Percentiles rank a stretch among this genome's conserved stretches.
These are phyloP conservation scores for Halichoerus grypus DNA, from an alignment of 2,113 vertebrate species.

Conservation along the genomic window DNA sequence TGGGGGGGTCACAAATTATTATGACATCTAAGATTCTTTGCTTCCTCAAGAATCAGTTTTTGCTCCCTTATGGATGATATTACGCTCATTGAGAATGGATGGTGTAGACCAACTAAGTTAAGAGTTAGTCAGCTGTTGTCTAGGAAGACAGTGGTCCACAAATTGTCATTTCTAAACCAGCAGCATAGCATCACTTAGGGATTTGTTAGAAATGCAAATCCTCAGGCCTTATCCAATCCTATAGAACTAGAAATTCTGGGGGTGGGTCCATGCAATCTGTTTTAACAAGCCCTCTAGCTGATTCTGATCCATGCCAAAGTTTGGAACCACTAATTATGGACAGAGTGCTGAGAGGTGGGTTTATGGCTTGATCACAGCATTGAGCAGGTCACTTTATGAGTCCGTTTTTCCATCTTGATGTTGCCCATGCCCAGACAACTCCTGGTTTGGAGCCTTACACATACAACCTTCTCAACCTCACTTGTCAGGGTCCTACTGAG, in stretches of 20 bases:
- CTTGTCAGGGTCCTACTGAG: too few species aligned
- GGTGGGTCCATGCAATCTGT: background rate
- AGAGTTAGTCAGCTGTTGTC: background rate
- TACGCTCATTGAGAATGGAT: background rate
- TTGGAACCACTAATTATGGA: rapidly evolving
- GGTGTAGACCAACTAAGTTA: background rate
- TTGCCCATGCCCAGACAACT: background rate
- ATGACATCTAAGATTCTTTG: background rate
- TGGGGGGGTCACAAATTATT: background rate
- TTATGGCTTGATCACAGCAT: background rate
- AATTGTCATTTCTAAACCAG: background rate
- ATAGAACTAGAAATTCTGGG: background rate
- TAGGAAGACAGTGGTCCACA: background rate
- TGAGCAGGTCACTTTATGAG: background rate
- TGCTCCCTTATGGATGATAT: background rate
- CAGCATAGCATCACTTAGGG: background rate
- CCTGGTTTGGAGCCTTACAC: background rate
- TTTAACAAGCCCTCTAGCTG: background rate
- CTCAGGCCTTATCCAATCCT: background rate
- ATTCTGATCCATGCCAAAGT: background rate
- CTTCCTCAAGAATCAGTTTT: background rate
- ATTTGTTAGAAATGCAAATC: background rate
- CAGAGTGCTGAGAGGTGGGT: background rate
- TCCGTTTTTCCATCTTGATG: background rate
- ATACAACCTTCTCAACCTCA: background rate